phyloP scores from a whole-genome alignment of 2,888 invertebrate species.

The Drosophila tripunctata region DNA sequence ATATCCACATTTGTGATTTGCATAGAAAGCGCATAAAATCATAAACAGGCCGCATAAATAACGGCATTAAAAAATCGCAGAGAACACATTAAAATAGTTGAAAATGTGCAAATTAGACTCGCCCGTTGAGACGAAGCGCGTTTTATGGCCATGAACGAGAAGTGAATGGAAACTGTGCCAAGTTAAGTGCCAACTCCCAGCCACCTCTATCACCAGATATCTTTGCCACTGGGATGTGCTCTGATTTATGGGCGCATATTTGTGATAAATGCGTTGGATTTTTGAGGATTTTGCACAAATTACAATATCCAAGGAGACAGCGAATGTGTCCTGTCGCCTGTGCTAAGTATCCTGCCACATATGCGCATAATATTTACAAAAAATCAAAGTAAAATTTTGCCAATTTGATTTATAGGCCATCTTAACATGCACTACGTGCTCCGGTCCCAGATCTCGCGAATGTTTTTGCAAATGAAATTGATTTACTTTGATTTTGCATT shows the following conservation, averaged over 20 bases:
- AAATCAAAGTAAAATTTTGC: constrained; percentile 52
- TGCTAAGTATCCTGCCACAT: constrained; percentile 44
- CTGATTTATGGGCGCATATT: constrained; percentile 68
- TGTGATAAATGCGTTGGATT: constrained; percentile 72
- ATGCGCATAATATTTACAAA: constrained; percentile 68
- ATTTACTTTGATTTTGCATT: constrained; percentile 82
- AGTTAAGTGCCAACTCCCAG: constrained; percentile 28
- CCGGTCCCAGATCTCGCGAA: constrained; percentile 9
- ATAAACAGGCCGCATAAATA: constrained; percentile 65
- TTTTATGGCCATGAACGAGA: constrained; percentile 61
- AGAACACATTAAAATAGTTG: constrained; percentile 68
- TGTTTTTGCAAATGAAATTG: constrained; percentile 76
- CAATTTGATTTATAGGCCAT: constrained; percentile 81
- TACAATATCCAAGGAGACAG: constrained; percentile 53
- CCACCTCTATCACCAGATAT: background rate
- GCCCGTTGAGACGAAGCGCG: constrained; percentile 49
- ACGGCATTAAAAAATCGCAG: constrained; percentile 60
- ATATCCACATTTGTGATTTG: constrained; percentile 53
- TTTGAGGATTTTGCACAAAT: constrained; percentile 73
- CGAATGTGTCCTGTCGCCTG: constrained; percentile 18
- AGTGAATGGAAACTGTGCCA: constrained; percentile 50
- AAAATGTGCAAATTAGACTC: constrained; percentile 79
- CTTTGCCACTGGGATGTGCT: constrained; percentile 25
- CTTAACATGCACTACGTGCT: constrained; percentile 75
- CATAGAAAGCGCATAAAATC: constrained; percentile 80